Percentiles rank a stretch among this genome's conserved stretches.
Evolutionary conservation across 2,888 invertebrate species (phyloP).

Genomic region (Glaucopsyche alexis): DNA sequence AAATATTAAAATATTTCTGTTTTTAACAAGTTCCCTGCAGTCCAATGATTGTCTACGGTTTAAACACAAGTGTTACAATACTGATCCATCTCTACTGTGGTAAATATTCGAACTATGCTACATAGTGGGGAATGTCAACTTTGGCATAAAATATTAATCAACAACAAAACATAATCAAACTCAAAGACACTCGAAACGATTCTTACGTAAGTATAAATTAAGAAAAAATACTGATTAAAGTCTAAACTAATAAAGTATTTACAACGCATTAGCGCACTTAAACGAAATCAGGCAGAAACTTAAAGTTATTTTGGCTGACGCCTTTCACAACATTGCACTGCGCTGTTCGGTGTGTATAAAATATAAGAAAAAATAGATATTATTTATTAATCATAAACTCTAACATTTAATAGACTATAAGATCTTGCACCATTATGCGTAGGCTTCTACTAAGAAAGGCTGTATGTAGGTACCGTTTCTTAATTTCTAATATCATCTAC

Average conservation of each 20-base stretch:
- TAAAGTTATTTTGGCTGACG: constrained; percentile 21
- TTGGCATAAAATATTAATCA: constrained; percentile 83
- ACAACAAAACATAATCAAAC: constrained; percentile 76
- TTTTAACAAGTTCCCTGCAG: constrained; percentile 48
- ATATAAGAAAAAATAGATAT: constrained; percentile 39
- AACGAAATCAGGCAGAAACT: constrained; percentile 31
- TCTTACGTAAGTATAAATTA: constrained; percentile 77
- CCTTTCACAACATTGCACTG: constrained; percentile 42
- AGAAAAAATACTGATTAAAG: constrained; percentile 75
- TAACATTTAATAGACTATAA: constrained; percentile 45
- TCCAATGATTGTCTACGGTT: background rate
- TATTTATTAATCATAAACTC: constrained; percentile 39
- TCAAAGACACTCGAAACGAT: constrained; percentile 71
- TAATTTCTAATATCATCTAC: constrained; percentile 32
- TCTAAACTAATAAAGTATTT: constrained; percentile 69
- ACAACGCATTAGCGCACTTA: constrained; percentile 61
- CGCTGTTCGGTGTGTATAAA: constrained; percentile 36
- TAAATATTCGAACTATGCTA: constrained; percentile 63
- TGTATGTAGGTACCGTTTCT: constrained; percentile 62
- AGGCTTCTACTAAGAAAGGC: constrained; percentile 64
- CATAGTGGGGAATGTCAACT: constrained; percentile 86
- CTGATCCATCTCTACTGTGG: constrained; percentile 52
- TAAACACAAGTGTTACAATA: constrained; percentile 57
- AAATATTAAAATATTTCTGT: too few relatives aligned
- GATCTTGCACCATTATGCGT: constrained; percentile 57